These are phyloP conservation scores for Tenodera sinensis DNA, from an alignment of 2,888 invertebrate genomes.

Conservation along the genomic window DNA sequence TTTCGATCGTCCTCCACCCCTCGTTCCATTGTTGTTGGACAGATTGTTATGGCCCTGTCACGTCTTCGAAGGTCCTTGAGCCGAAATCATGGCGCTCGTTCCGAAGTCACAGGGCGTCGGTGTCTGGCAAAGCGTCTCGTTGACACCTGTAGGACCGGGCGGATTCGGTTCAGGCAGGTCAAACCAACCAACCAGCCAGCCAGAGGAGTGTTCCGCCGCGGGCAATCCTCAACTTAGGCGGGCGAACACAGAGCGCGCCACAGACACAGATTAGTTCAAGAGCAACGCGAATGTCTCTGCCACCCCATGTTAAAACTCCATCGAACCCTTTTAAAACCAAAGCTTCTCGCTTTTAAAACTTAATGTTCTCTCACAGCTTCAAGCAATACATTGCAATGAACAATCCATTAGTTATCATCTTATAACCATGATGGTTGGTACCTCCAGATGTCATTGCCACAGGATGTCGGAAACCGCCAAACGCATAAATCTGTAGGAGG, in stretches of 20 bases:
- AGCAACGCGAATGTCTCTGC: too few relatives aligned
- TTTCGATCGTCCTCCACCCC: not conserved
- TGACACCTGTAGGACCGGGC: not conserved
- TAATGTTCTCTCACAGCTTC: too few relatives aligned
- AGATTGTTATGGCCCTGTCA: not conserved
- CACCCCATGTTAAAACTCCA: too few relatives aligned
- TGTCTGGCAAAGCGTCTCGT: not conserved
- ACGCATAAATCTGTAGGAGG: too few relatives aligned
- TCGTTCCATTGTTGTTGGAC: not conserved
- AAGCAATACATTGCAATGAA: too few relatives aligned
- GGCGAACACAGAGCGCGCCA: not conserved
- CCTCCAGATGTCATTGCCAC: too few relatives aligned
- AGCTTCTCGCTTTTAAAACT: too few relatives aligned
- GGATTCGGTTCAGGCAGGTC: not conserved
- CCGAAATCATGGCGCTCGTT: not conserved
- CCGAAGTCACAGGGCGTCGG: not conserved
- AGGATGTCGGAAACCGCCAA: too few relatives aligned
- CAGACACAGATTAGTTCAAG: too few relatives aligned
- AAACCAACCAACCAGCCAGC: not conserved
- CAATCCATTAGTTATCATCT: too few relatives aligned
- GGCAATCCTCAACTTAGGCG: not conserved
- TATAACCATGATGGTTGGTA: too few relatives aligned
- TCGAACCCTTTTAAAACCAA: too few relatives aligned
- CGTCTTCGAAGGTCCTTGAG: not conserved
- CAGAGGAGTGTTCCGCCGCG: not conserved